A percentile compares a stretch with the other conserved stretches of the same genome.
Evolutionary conservation across 2,888 invertebrate species (phyloP).

Genomic region (Heliconius cydno): DNA sequence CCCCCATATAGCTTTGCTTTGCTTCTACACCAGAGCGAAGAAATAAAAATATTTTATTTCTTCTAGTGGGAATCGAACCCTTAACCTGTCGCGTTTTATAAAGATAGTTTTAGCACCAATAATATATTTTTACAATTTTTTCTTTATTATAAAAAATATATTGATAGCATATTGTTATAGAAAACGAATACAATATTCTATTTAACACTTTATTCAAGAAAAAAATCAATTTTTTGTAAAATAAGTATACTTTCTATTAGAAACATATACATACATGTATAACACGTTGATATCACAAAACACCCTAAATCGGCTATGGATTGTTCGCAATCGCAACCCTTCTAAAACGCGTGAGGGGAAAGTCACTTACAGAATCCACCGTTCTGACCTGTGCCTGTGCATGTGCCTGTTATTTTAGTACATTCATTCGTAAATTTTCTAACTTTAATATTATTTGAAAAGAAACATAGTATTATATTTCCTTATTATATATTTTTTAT

Average conservation of each 20-base stretch:
- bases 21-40: too few species aligned
- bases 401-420: background rate
- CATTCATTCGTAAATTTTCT: background rate
- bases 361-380: slow-evolving; percentile 15
- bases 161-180: too few species aligned
- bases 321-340: slow-evolving; percentile 19
- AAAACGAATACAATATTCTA: too few species aligned
- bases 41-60: too few species aligned
- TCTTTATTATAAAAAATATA: too few species aligned
- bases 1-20: too few species aligned
- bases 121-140: too few species aligned
- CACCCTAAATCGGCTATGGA: slow-evolving; percentile 21
- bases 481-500: background rate
- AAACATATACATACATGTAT: background rate
- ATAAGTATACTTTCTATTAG: background rate
- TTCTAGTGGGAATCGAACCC: too few species aligned
- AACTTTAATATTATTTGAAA: background rate
- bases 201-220: too few species aligned
- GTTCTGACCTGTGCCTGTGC: background rate
- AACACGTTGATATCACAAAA: slow-evolving; percentile 5
- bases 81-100: too few species aligned
- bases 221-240: too few species aligned
- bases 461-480: background rate
- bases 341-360: slow-evolving; percentile 23
- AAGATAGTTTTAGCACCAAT: too few species aligned